phyloP scores from a whole-genome alignment of 1,140 invertebrate genomes.

The Papilio helenus region DNA sequence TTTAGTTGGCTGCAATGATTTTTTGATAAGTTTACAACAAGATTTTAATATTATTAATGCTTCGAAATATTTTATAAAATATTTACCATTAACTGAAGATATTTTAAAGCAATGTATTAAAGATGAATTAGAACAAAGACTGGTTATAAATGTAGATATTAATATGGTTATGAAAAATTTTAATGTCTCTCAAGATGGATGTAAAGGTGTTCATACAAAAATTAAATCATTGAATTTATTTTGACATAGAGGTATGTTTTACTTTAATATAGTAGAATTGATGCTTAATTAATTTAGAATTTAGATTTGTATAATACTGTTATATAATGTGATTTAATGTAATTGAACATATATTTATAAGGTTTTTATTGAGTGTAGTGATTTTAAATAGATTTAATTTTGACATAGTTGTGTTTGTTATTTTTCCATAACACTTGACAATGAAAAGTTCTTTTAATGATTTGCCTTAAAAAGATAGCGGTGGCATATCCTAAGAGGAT shows the following conservation, averaged over 20 bases:
- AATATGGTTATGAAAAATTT: slow-evolving; percentile 66
- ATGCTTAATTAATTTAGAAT: neutral
- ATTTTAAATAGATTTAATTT: slow-evolving; percentile 44
- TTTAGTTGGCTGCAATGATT: slow-evolving; percentile 55
- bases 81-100: slow-evolving; percentile 58
- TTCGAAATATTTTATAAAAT: slow-evolving; percentile 62
- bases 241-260: slow-evolving; percentile 56
- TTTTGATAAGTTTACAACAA: slow-evolving; percentile 50
- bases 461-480: no score
- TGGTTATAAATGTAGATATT: slow-evolving; percentile 50
- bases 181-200: slow-evolving; percentile 71
- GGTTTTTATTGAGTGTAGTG: slow-evolving; percentile 42
- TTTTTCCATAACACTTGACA: neutral
- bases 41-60: slow-evolving; percentile 53
- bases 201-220: slow-evolving; percentile 75
- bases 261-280: neutral
- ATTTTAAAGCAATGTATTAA: slow-evolving; percentile 67
- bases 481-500: no score
- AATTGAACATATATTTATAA: slow-evolving; percentile 30
- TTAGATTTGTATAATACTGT: slow-evolving; percentile 14
- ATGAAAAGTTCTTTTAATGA: neutral
- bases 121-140: slow-evolving; percentile 56
- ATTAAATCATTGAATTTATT: slow-evolving; percentile 65
- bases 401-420: slow-evolving; percentile 16
- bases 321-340: slow-evolving; percentile 10